A percentile compares a stretch with the other conserved stretches of the same genome.
phyloP scores from a whole-genome alignment of 2,113 vertebrate species.

The Sitta europaea region DNA sequence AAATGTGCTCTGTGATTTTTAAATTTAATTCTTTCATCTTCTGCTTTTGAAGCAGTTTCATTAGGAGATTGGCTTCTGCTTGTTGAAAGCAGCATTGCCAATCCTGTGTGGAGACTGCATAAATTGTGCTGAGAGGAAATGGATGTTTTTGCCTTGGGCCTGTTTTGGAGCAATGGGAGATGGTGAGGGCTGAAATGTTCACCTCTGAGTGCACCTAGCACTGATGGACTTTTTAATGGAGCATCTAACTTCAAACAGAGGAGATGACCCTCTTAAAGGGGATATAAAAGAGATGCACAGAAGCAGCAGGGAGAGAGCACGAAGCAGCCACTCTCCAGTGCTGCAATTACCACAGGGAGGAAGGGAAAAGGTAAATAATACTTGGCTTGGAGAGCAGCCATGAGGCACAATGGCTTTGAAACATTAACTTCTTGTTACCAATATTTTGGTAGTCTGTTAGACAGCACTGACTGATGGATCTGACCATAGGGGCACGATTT shows the following conservation, averaged over 20 bases:
- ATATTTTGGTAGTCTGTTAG: not conserved
- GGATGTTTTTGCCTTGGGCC: not conserved
- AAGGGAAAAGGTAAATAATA: not conserved
- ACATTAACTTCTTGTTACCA: not conserved
- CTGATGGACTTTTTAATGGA: not conserved
- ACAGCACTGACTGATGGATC: not conserved
- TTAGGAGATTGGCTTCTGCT: not conserved
- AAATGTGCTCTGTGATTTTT: not conserved
- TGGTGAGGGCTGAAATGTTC: accelerated
- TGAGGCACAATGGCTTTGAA: not conserved
- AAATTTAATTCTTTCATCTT: not conserved
- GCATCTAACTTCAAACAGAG: not conserved
- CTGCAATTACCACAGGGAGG: not conserved
- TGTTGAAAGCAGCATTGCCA: not conserved
- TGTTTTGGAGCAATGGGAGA: not conserved
- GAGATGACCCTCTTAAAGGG: not conserved
- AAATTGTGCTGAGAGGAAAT: not conserved
- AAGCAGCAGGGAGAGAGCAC: not conserved
- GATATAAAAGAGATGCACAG: not conserved
- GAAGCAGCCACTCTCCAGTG: not conserved
- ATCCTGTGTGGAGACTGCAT: not conserved
- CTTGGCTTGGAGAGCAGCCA: not conserved
- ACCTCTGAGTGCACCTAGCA: not conserved
- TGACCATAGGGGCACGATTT: not conserved
- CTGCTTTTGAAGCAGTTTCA: not conserved